Evolutionary conservation across 2,113 vertebrate genomes (phyloP), one percentile per base, ranked within the genome.

Genomic region (Uria lomvia): DNA sequence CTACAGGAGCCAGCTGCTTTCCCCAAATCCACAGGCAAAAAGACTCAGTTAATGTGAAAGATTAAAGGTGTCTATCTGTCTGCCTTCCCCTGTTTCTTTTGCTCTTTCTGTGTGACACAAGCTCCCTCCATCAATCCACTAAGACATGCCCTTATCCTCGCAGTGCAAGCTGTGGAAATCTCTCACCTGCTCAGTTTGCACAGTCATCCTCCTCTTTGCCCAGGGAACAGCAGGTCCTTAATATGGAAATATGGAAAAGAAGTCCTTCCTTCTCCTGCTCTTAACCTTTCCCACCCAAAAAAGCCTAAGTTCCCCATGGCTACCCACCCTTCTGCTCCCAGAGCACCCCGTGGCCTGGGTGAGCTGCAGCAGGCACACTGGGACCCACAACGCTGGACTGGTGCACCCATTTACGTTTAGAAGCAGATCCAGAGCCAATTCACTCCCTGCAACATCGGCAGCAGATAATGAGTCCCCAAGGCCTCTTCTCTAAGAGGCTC

Each of bases 41-140:
- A 77, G 88, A 97, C 81, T 93, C 66, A 71, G 90, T 96, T 97
- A 97, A 98, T 95, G 96, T 91, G 77, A 73, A 94, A 95, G 94
- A 97, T 97, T 98, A 97, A 95, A 94, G 95, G 91, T 92, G 42
- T 70, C 81, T 96, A 27, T 92, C 78, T 63, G 71, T 32, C 67
- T 91, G 77, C 62, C 60, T 92, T n/a, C 32, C 45, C 60, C 49
- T 9, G 18, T 45, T 81, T 86, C 92, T 79, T 60, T 42, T 50
- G 20, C 67, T 78, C 58, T 74, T 71, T 29, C 74, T 32, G 17
- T 16, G 1, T 9, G 40, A 29, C 66, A 77, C 63, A 19, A 8
- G 9, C 52, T 73, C 55, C 62, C 68, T 73, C 75, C 58, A 8
- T 74, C 80, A 21, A 67, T 58, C 45, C 42, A 11, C 26, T 0